A percentile compares a stretch with the other conserved stretches of the same genome.
Conservation (phyloP, 2,888 invertebrate genomes). For the Choreutis nemorana region DNA sequence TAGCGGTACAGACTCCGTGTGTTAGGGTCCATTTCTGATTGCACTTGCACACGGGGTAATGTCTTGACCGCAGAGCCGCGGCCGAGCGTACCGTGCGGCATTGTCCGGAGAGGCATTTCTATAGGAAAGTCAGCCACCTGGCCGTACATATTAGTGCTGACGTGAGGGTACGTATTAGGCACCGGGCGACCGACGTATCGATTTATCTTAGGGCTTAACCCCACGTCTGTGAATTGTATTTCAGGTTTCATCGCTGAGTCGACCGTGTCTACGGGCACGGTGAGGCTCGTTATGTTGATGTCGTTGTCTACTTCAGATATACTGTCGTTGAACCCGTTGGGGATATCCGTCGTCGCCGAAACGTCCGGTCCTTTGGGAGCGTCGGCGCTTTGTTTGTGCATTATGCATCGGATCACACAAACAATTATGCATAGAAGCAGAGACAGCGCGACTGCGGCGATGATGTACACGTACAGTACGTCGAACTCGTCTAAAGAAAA, state of each 20-base stretch:
- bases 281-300: conserved; percentile 74
- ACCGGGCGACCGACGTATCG: conserved; percentile 57
- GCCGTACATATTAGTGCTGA: conserved; percentile 61
- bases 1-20: conserved; percentile 71
- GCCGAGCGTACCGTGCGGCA: conserved; percentile 55
- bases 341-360: conserved; percentile 77
- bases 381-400: conserved; percentile 70
- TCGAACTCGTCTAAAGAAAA: conserved; percentile 73
- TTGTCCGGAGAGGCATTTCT: conserved; percentile 60
- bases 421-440: conserved; percentile 76
- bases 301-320: conserved; percentile 86
- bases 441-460: conserved; percentile 76
- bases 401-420: conserved; percentile 74
- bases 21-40: conserved; percentile 58
- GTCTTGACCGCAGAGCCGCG: conserved; percentile 57
- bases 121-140: conserved; percentile 59
- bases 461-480: conserved; percentile 84
- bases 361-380: conserved; percentile 74
- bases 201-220: conserved; percentile 56
- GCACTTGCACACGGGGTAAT: conserved; percentile 50
- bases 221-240: conserved; percentile 52
- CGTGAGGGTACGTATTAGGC: conserved; percentile 57
- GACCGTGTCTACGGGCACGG: conserved; percentile 68
- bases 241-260: conserved; percentile 51
- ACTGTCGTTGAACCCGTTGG: conserved; percentile 86